A percentile compares a stretch with the other conserved stretches of the same genome.
phyloP scores from a whole-genome alignment of 1,140 invertebrate species.

The Phthorimaea operculella region DNA sequence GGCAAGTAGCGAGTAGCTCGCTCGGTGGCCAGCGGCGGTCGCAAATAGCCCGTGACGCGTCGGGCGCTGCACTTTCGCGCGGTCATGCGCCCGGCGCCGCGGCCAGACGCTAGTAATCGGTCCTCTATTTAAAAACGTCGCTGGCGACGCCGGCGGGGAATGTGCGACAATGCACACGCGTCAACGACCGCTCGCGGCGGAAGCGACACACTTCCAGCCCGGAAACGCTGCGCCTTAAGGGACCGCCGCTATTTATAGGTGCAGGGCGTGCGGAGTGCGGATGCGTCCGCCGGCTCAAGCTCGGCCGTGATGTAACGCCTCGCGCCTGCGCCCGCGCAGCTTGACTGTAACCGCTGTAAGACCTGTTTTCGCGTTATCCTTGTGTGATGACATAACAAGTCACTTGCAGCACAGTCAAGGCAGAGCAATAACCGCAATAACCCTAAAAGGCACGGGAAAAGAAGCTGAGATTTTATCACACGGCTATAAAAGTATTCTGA shows the following conservation, averaged over 20 bases:
- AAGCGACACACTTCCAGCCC: slow-evolving; percentile 65
- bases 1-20: too few relatives aligned
- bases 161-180: slow-evolving; percentile 59
- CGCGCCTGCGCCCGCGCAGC: neutral
- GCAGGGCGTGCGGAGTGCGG: slow-evolving; percentile 22
- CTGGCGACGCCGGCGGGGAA: slow-evolving; percentile 50
- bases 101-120: slow-evolving; percentile 61
- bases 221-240: slow-evolving; percentile 65
- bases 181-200: slow-evolving; percentile 62
- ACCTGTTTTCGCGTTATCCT: too few relatives aligned
- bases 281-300: slow-evolving; percentile 1
- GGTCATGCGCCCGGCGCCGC: slow-evolving; percentile 58
- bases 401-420: too few relatives aligned
- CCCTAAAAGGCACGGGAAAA: too few relatives aligned
- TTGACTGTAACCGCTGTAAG: too few relatives aligned
- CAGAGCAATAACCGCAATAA: too few relatives aligned
- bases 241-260: slow-evolving; percentile 60
- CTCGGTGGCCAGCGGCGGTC: slow-evolving; percentile 15
- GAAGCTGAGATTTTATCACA: too few relatives aligned
- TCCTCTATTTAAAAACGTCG: slow-evolving; percentile 64
- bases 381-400: too few relatives aligned
- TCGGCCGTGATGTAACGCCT: slow-evolving; percentile 33
- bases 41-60: slow-evolving; percentile 63
- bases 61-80: slow-evolving; percentile 62
- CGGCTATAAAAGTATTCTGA: too few relatives aligned